Evolutionary conservation across 2,797 vertebrate species (phyloP), one percentile per base, ranked within the genome.

Genomic region (Melanotaenia trifasciata): DNA sequence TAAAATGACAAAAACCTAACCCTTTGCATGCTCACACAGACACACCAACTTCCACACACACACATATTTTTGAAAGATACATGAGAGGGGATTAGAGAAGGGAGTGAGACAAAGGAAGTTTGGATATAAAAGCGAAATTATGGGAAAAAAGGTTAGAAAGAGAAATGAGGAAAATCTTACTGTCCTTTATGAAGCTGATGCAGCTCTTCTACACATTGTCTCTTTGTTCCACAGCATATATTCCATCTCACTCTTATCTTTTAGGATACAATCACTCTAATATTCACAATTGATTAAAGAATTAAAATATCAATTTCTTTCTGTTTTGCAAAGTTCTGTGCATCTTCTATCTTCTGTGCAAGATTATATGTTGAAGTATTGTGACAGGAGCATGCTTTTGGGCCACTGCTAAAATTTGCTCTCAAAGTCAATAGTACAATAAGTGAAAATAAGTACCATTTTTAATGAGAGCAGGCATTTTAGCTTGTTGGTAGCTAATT

Each of bases 1-100:
- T 92, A 84, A 89, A 89, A 91, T 76, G 80, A 71, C 81, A 87
- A 84, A 85, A 62, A 45, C 43, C 82, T 47, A 73, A 79, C 80
- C 73, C 64, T 22, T 79, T 59, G 6, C 16, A 43, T 38, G 32
- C n/a, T 3, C 14, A 14, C 54, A 47, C n/a, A 59, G 20, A 59
- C 35, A 40, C 35, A 68, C 45, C 47, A 69, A 69, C 53, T 2
- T 11, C 28, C 8, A 33, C 70, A 60, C 40, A 72, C 58, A 56
- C 5, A 4, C 60, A 60, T 35, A 59, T 2, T 43, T 64, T 35
- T 12, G n/a, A 32, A 74, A 73, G 84, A 74, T 24, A 88, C 71
- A 74, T 76, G 54, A 47, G 30, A 72, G 26, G 67, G 62, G 3
- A 63, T 45, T 26, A 62, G 40, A 38, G 54, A 56, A 36, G 10